Evolutionary conservation across 2,888 invertebrate genomes (phyloP).

Genomic region (Blera fallax): DNA sequence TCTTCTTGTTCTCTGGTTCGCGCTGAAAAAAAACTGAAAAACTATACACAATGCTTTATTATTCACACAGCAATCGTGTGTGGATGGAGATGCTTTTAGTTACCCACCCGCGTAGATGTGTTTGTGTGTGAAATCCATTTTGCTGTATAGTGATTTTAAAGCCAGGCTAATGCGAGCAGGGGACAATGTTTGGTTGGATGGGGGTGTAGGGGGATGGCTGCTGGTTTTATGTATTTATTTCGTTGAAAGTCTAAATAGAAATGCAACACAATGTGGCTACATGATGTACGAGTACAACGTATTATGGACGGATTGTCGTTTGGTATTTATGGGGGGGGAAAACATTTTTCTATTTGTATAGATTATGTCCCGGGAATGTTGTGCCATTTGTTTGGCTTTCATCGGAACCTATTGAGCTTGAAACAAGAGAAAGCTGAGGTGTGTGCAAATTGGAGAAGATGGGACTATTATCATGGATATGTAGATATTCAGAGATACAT

Average conservation of each 20-base stretch:
- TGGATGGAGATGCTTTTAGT: conserved; percentile 37
- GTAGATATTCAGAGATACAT: background rate
- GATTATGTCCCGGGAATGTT: conserved; percentile 22
- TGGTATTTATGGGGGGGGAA: conserved; percentile 38
- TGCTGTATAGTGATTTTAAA: conserved; percentile 49
- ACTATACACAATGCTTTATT: conserved; percentile 52
- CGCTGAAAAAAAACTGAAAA: conserved; percentile 51
- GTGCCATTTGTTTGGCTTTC: conserved; percentile 60
- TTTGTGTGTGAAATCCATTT: conserved; percentile 37
- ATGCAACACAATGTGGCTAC: conserved; percentile 56
- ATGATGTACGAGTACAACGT: conserved; percentile 52
- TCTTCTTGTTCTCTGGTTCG: conserved; percentile 38
- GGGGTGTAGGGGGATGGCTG: background rate
- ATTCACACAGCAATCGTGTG: conserved; percentile 50
- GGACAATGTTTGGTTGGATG: conserved; percentile 49
- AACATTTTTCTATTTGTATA: conserved; percentile 45
- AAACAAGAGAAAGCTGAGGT: conserved; percentile 55
- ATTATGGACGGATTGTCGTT: conserved; percentile 67
- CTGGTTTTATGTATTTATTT: conserved; percentile 44
- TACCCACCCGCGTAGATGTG: background rate
- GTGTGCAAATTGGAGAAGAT: conserved; percentile 55
- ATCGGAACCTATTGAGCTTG: conserved; percentile 68
- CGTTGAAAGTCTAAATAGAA: conserved; percentile 61
- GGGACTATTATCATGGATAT: conserved; percentile 31
- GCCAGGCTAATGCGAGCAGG: conserved; percentile 47